These are phyloP conservation scores for Drosophila heteroneura DNA, from an alignment of 2,888 invertebrate species.

Conservation along the genomic window DNA sequence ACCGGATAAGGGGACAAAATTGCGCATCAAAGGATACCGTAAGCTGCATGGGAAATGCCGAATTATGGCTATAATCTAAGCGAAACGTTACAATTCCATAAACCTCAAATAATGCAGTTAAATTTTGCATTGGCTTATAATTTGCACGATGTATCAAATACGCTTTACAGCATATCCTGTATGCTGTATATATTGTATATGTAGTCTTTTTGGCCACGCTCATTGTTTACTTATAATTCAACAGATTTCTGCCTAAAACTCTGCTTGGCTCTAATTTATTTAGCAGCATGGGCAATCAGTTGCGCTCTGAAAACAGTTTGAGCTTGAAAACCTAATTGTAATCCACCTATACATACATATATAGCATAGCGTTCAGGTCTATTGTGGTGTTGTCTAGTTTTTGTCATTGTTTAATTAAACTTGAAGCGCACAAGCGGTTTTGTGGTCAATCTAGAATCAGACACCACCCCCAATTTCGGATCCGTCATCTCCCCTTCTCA, in stretches of 20 bases:
- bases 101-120: not conserved
- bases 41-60: slow-evolving; percentile 27
- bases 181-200: not conserved
- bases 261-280: slow-evolving; percentile 5
- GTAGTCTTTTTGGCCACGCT: too few species aligned
- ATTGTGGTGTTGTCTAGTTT: slow-evolving; percentile 55
- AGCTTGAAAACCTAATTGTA: slow-evolving; percentile 34
- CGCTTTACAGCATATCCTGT: not conserved
- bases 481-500: not conserved
- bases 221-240: not conserved
- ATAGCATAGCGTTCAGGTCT: slow-evolving; percentile 26
- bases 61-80: not conserved
- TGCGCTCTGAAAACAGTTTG: slow-evolving; percentile 13
- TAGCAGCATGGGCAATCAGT: slow-evolving; percentile 27
- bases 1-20: slow-evolving; percentile 14
- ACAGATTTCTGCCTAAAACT: not conserved
- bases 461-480: slow-evolving; percentile 13
- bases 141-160: not conserved
- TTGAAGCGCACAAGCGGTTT: slow-evolving; percentile 75
- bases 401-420: slow-evolving; percentile 80
- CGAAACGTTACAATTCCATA: not conserved
- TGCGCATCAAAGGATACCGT: slow-evolving; percentile 23
- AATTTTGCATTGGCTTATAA: not conserved
- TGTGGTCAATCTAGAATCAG: slow-evolving; percentile 50
- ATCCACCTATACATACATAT: slow-evolving; percentile 19